Base-by-base conservation (phyloP, 2,113 vertebrate species). In the Ctenomys sociabilis region DNA sequence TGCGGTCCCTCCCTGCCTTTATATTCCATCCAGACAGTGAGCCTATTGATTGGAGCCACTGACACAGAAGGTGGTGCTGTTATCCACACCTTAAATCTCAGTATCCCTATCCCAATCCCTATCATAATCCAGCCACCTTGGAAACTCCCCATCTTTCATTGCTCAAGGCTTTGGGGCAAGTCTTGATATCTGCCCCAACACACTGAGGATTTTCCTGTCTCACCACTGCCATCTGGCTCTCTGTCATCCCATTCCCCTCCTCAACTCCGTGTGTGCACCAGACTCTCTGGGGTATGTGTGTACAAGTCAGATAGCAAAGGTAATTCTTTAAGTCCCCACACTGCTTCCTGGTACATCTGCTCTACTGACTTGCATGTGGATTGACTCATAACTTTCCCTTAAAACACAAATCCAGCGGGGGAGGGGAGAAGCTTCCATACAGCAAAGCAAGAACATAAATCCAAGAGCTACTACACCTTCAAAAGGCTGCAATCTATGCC, bases 401-500 rank as follows among this genome's bases (percentile, higher is more conserved):
- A 19, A 54, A 93, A 66, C 7, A 43, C 10, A 84, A 70, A 6
- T 32, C 75, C 21, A n/a, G n/a, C n/a, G n/a, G n/a, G n/a, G n/a
- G n/a, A n/a, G n/a, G n/a, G n/a, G n/a, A n/a, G n/a, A n/a, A n/a
- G n/a, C 70, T 59, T 68, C 59, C 85, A 12, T 22, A 40, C 35
- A 73, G 4, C 13, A 66, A 86, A 11, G n/a, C 2, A 70, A 73
- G 6, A 45, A 7, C 24, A 61, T 26, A 49, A 26, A 35, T 43
- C 21, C 9, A 11, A 32, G 17, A 11, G 1, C 13, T 54, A n/a
- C 12, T 9, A 1, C 1, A 5, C 24, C 32, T 43, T 17, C 8
- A 77, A 17, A 63, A 16, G n/a, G 11, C 30, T 49, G 14, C 43
- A n/a, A 11, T 40, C 12, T 37, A 63, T 49, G 40, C 22, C 22